Evolutionary conservation across 2,113 vertebrate genomes (phyloP).

Genomic region (Xiphophorus couchianus): DNA sequence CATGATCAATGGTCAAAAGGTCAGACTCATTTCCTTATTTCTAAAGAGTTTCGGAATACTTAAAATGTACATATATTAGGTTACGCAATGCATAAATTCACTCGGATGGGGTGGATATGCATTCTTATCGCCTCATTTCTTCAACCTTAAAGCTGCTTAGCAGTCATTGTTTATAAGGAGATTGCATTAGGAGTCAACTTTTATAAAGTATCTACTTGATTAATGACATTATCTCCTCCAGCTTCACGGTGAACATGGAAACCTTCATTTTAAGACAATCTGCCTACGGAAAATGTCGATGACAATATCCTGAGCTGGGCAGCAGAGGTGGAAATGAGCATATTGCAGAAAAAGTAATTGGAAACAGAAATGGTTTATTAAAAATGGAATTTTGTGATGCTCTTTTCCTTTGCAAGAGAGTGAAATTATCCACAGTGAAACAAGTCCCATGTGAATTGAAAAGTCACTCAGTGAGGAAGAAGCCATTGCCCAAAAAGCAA

Average conservation of each 20-base stretch:
- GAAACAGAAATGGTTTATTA: too few relatives aligned
- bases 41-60: neutral
- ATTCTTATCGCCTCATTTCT: neutral
- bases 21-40: neutral
- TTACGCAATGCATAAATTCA: neutral
- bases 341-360: too few relatives aligned
- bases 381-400: too few relatives aligned
- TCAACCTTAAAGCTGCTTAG: neutral
- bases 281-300: neutral
- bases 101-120: neutral
- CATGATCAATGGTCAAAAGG: neutral
- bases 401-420: too few relatives aligned
- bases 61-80: neutral
- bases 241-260: neutral
- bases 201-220: neutral
- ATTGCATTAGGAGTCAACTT: neutral
- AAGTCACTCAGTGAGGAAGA: too few relatives aligned
- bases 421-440: too few relatives aligned
- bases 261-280: constrained; percentile 8
- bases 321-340: neutral
- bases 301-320: constrained; percentile 35
- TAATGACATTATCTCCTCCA: neutral
- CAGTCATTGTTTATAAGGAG: neutral
- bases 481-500: too few relatives aligned
- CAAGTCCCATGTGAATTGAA: too few relatives aligned